Evolutionary conservation across 2,797 vertebrate species (phyloP), one percentile per base, ranked within the genome.

Genomic region (Poeciliopsis infans): DNA sequence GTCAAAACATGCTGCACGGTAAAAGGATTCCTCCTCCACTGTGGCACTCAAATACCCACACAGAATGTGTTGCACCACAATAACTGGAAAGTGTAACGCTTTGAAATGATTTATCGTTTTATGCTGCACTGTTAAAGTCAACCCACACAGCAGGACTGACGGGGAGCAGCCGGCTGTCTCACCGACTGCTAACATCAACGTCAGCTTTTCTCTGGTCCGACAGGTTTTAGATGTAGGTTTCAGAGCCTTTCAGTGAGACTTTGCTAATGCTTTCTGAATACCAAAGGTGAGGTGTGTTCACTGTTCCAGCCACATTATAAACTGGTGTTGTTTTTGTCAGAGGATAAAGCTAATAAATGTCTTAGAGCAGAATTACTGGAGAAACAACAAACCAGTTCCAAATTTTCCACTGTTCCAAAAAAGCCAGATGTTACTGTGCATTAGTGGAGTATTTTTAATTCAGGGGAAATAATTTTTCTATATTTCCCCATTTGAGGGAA

Each of bases 401-500:
- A 20, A 18, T 49, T 72, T 51, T 13, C 71, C 1, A 23, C 13
- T 25, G 20, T 13, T 36, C 13, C 66, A n/a, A 49, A 49, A 25
- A 25, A 49, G 31, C 45, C 31, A 69, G 2, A 69, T 68, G 20
- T 1, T n/a, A 43, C 25, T 25, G 23, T 39, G 20, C 12, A 7
- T 43, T 55, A 6, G 11, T 1, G 8, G 12, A 6, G 41, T 57
- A 57, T 43, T 59, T 16, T 25, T n/a, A n/a, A 53, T 6, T 46
- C 13, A n/a, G 23, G 15, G 51, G 53, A 41, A 36, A 73, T 0
- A 33, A 18, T 49, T 18, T 4, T 57, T 5, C 23, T 3, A 0
- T 64, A 68, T 61, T 28, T 16, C 15, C 12, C 8, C 28, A 68
- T 74, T 57, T 79, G 25, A 70, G 61, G 8, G 43, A 79, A 59